Evolutionary conservation across 2,797 vertebrate genomes (phyloP).

Genomic region (Smutsia gigantea): DNA sequence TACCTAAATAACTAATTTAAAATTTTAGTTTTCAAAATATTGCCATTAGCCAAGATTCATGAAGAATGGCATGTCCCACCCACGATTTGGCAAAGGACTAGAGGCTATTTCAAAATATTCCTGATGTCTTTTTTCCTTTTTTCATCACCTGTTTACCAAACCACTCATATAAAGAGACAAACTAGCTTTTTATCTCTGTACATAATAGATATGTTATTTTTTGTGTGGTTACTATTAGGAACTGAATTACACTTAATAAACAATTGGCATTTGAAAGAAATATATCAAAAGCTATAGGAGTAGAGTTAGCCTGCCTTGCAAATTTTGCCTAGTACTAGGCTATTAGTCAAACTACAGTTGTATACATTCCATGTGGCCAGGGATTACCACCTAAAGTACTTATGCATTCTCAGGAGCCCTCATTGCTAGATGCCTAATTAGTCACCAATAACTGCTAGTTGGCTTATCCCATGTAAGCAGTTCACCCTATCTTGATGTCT

Average conservation of each 20-base stretch:
- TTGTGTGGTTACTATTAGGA: slow-evolving; percentile 6
- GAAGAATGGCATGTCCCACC: neutral
- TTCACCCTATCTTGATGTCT: neutral
- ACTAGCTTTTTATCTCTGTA: neutral
- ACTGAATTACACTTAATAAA: slow-evolving; percentile 2
- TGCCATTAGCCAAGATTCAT: neutral
- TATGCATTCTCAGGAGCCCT: neutral
- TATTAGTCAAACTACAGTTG: neutral
- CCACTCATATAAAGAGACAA: neutral
- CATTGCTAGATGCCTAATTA: neutral
- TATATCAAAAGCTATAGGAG: neutral
- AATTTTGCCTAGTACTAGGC: neutral
- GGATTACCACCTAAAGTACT: neutral
- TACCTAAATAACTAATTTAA: slow-evolving; percentile 42
- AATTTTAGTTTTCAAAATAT: slow-evolving; percentile 52
- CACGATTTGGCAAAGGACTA: neutral
- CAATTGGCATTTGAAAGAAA: slow-evolving; percentile 24
- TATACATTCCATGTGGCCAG: neutral
- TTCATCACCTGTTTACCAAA: slow-evolving; percentile 33
- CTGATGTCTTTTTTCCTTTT: neutral
- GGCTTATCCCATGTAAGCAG: neutral
- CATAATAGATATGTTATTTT: neutral
- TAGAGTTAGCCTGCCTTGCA: neutral
- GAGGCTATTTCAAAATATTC: neutral
- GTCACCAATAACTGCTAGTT: neutral